phyloP scores from a whole-genome alignment of 2,113 vertebrate genomes.

The Protobothrops flavoviridis region DNA sequence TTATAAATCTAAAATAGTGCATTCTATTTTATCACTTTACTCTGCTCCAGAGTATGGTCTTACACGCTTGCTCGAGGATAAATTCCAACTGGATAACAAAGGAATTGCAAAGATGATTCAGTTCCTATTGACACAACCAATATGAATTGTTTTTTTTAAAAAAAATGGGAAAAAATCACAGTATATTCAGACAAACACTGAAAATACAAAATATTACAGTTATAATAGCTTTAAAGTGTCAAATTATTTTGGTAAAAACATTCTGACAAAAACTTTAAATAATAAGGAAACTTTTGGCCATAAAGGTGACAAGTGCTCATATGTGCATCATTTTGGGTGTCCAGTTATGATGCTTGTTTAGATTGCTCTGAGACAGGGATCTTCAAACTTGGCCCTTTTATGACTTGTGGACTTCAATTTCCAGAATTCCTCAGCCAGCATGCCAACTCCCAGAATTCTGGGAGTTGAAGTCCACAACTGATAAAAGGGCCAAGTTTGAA shows the following conservation, averaged over 20 bases:
- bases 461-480: too few relatives aligned
- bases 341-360: not conserved
- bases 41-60: not conserved
- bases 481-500: too few relatives aligned
- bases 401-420: too few relatives aligned
- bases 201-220: not conserved
- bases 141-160: not conserved
- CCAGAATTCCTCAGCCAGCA: too few relatives aligned
- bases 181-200: not conserved
- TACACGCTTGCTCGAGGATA: not conserved
- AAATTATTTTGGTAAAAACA: not conserved
- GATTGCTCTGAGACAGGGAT: not conserved
- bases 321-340: not conserved
- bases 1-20: not conserved
- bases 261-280: not conserved
- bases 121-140: not conserved
- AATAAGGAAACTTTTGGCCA: not conserved
- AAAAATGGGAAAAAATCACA: not conserved
- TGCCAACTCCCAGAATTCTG: too few relatives aligned
- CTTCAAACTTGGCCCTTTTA: too few relatives aligned
- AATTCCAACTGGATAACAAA: not conserved
- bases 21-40: not conserved
- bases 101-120: not conserved
- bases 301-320: not conserved
- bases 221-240: not conserved